Conservation (phyloP, 2,797 vertebrate genomes). For the Taenioides sp. region DNA sequence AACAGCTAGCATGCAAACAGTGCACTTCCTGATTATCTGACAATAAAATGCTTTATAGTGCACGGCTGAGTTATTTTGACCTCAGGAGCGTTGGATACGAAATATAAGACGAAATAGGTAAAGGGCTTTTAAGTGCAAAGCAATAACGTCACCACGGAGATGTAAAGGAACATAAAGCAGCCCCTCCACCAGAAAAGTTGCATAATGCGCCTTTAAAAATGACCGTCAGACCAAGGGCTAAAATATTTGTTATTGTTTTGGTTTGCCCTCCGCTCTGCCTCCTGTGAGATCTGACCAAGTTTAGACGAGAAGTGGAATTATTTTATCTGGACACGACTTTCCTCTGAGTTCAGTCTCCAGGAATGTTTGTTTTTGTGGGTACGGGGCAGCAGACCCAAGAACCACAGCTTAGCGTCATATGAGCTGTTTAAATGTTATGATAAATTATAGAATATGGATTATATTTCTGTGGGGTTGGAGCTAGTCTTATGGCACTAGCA, state of each 20-base stretch:
- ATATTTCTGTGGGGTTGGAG: background rate
- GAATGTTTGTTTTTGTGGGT: constrained; percentile 43
- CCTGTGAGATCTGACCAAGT: constrained; percentile 44
- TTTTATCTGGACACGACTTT: constrained; percentile 56
- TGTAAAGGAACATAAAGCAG: no score
- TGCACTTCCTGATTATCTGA: no score
- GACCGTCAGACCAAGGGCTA: no score
- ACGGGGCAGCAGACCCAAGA: background rate
- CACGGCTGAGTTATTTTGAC: no score
- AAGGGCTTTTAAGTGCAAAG: no score
- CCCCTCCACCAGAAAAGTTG: no score
- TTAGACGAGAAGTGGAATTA: constrained; percentile 40
- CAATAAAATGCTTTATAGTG: no score
- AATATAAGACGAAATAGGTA: no score
- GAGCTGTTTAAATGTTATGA: background rate
- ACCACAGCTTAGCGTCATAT: background rate
- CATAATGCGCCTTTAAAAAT: no score
- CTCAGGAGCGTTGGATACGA: no score
- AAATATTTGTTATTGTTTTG: background rate
- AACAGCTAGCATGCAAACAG: no score
- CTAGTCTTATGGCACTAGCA: background rate
- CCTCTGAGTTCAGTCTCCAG: constrained; percentile 44
- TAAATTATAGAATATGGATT: background rate
- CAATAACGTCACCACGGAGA: no score
- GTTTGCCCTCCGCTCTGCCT: constrained; percentile 15